Conservation (phyloP, 2,113 vertebrate species). For the Maccullochella peelii region DNA sequence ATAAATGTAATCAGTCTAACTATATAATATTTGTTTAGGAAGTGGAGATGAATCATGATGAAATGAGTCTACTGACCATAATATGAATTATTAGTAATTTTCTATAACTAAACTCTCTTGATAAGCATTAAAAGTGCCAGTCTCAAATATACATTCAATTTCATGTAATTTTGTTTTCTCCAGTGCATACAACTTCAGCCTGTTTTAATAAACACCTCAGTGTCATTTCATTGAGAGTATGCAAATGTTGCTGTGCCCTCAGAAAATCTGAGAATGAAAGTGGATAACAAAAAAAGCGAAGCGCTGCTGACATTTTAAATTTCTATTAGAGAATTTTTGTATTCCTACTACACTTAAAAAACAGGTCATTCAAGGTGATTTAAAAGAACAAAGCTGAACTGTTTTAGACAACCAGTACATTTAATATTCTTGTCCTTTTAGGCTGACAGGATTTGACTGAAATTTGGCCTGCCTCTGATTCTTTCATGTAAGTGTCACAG, state of each 20-base stretch:
- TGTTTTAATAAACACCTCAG: not conserved
- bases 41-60: not conserved
- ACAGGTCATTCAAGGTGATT: not conserved
- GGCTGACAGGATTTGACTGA: constrained; percentile 9
- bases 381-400: constrained; percentile 1
- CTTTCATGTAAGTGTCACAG: constrained; percentile 3
- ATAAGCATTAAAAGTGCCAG: not conserved
- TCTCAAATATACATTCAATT: not conserved
- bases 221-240: not conserved
- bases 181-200: not conserved
- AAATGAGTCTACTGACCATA: not conserved
- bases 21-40: not conserved
- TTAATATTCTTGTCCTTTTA: not conserved
- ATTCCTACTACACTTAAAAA: not conserved
- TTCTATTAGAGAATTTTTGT: not conserved
- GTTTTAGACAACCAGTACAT: constrained; percentile 4
- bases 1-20: not conserved
- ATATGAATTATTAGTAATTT: not conserved
- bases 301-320: not conserved
- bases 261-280: not conserved
- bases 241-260: not conserved
- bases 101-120: not conserved
- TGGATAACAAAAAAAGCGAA: too few species aligned
- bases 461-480: not conserved
- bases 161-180: not conserved